These are phyloP conservation scores for Drosophila ogumai DNA, from an alignment of 1,140 invertebrate species.

Conservation along the genomic window DNA sequence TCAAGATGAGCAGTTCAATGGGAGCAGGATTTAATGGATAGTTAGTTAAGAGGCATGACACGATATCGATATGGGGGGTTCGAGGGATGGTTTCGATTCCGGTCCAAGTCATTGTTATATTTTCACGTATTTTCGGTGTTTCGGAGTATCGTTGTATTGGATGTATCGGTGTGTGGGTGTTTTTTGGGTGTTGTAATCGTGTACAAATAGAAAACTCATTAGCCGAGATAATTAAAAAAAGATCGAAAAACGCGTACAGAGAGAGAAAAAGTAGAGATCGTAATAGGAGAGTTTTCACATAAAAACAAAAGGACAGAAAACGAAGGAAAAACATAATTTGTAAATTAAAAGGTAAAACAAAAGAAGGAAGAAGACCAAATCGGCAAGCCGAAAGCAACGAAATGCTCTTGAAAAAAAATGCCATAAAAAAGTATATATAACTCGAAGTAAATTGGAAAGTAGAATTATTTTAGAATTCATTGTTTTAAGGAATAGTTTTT, in stretches of 20 bases:
- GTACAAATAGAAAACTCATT: slow-evolving; percentile 76
- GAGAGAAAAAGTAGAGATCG: slow-evolving; percentile 5
- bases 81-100: slow-evolving; percentile 15
- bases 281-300: slow-evolving; percentile 17
- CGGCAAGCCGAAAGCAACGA: slow-evolving; percentile 41
- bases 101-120: slow-evolving; percentile 28
- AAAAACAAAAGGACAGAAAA: slow-evolving; percentile 27
- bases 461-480: neutral
- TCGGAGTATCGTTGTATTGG: slow-evolving; percentile 19
- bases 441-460: neutral
- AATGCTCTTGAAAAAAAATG: slow-evolving; percentile 36
- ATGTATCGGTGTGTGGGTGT: slow-evolving; percentile 8
- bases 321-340: slow-evolving; percentile 14
- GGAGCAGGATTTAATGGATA: slow-evolving; percentile 1
- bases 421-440: neutral
- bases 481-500: neutral
- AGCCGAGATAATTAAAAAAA: slow-evolving; percentile 60
- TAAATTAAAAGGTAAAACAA: slow-evolving; percentile 28
- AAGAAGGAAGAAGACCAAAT: slow-evolving; percentile 11
- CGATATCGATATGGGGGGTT: slow-evolving; percentile 9
- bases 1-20: neutral
- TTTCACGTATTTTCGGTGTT: slow-evolving; percentile 20
- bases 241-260: slow-evolving; percentile 22
- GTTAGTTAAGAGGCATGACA: slow-evolving; percentile 16
- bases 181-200: slow-evolving; percentile 33